These are phyloP conservation scores for Amazona finschi DNA, from an alignment of 2,797 vertebrate genomes.

Conservation along the genomic window DNA sequence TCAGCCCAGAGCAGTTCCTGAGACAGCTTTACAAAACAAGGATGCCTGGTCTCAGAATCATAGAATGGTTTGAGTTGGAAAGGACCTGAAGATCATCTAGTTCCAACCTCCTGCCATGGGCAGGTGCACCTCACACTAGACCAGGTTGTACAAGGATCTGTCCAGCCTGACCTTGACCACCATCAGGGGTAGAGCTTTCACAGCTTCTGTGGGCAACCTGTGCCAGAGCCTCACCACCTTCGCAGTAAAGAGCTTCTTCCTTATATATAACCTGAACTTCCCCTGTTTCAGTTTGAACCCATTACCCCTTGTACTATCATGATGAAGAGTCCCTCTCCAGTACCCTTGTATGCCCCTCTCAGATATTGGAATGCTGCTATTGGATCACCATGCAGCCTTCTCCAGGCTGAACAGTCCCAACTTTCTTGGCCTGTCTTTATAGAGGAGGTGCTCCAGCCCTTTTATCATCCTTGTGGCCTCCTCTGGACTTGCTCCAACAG, in stretches of 20 bases:
- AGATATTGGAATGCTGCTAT: not conserved
- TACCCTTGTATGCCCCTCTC: not conserved
- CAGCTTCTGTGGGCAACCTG: too few relatives aligned
- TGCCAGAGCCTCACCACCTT: too few relatives aligned
- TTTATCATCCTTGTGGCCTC: not conserved
- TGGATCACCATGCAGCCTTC: not conserved
- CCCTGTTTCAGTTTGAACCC: not conserved
- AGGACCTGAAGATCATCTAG: too few relatives aligned
- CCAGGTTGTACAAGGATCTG: too few relatives aligned
- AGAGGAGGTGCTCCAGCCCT: not conserved
- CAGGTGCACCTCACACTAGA: too few relatives aligned
- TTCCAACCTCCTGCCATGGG: too few relatives aligned
- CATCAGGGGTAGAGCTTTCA: too few relatives aligned
- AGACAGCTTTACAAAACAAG: accelerated
- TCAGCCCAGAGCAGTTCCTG: not conserved
- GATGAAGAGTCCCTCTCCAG: not conserved
- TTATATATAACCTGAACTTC: not conserved
- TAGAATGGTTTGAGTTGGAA: not conserved
- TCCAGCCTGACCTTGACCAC: too few relatives aligned
- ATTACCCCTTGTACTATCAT: not conserved
- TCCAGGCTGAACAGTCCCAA: not conserved
- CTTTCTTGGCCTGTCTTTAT: not conserved
- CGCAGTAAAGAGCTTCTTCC: too few relatives aligned
- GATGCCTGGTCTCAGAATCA: not conserved
- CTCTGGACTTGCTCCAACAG: not conserved